phyloP scores from a whole-genome alignment of 2,797 vertebrate genomes.

The Eulemur rubriventer region DNA sequence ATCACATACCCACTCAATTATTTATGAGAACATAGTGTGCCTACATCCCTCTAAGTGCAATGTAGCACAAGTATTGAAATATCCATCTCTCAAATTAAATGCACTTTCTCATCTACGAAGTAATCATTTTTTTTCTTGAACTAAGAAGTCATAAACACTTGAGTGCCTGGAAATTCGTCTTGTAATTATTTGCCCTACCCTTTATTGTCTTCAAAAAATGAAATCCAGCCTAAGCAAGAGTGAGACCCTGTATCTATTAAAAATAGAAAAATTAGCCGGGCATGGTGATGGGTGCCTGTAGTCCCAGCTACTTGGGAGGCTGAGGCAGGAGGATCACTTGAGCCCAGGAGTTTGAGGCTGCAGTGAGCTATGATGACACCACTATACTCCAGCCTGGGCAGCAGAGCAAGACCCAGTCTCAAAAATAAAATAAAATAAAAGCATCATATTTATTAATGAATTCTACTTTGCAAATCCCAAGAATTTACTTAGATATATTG shows the following conservation, averaged over 20 bases:
- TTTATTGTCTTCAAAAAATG: constrained; percentile 38
- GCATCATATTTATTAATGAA: constrained; percentile 14
- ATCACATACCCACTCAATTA: not conserved
- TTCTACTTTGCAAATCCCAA: not conserved
- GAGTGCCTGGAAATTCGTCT: not conserved
- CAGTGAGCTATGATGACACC: not conserved
- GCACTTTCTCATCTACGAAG: not conserved
- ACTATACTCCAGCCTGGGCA: not conserved
- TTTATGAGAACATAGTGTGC: constrained; percentile 52
- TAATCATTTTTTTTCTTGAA: not conserved
- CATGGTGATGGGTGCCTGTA: not conserved
- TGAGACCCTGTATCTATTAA: not conserved
- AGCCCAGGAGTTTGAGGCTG: not conserved
- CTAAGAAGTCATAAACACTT: constrained; percentile 21
- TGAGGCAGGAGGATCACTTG: not conserved
- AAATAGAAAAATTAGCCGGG: not conserved
- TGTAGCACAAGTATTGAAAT: not conserved
- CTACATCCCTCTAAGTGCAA: not conserved
- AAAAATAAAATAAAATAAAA: not conserved
- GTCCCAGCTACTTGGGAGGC: not conserved
- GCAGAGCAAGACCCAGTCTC: not conserved
- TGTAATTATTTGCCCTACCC: not conserved
- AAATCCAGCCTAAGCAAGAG: not conserved
- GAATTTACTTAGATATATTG: not conserved
- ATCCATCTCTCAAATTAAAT: not conserved